Percentiles rank a stretch among this genome's conserved stretches.
Conservation (phyloP, 1,140 invertebrate genomes). For the Eumaeus atala region DNA sequence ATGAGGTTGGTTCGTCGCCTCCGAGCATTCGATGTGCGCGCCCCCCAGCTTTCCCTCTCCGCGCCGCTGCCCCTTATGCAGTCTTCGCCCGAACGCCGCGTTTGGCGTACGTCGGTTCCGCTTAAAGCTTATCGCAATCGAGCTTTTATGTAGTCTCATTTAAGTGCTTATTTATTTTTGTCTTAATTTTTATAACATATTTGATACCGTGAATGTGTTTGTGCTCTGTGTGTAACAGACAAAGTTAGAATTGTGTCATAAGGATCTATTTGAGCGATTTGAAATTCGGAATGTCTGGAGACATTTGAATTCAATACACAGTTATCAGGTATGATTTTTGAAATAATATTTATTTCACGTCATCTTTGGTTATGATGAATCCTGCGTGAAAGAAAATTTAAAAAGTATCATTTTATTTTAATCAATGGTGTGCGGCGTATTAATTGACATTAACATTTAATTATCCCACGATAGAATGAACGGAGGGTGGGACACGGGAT, state of each 20-base stretch:
- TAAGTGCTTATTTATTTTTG: slow-evolving; percentile 42
- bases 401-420: slow-evolving; percentile 12
- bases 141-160: slow-evolving; percentile 54
- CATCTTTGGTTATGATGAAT: too few species aligned
- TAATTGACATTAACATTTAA: slow-evolving; percentile 70
- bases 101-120: slow-evolving; percentile 29
- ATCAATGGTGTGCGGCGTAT: slow-evolving; percentile 25
- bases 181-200: background rate
- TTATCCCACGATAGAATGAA: slow-evolving; percentile 60
- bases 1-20: slow-evolving; percentile 62
- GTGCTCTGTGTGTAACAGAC: slow-evolving; percentile 6
- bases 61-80: slow-evolving; percentile 48
- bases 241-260: slow-evolving; percentile 5
- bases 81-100: slow-evolving; percentile 39
- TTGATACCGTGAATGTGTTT: slow-evolving; percentile 30
- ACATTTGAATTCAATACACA: slow-evolving; percentile 2
- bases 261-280: slow-evolving; percentile 5
- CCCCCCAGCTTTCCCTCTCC: slow-evolving; percentile 48
- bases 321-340: background rate
- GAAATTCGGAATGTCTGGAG: slow-evolving; percentile 4
- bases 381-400: too few species aligned
- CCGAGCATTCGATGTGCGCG: slow-evolving; percentile 47
- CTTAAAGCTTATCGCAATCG: slow-evolving; percentile 52
- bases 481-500: slow-evolving; percentile 41
- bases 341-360: background rate